Conservation (phyloP, 2,888 invertebrate genomes). For the Eristalis arbustorum region DNA sequence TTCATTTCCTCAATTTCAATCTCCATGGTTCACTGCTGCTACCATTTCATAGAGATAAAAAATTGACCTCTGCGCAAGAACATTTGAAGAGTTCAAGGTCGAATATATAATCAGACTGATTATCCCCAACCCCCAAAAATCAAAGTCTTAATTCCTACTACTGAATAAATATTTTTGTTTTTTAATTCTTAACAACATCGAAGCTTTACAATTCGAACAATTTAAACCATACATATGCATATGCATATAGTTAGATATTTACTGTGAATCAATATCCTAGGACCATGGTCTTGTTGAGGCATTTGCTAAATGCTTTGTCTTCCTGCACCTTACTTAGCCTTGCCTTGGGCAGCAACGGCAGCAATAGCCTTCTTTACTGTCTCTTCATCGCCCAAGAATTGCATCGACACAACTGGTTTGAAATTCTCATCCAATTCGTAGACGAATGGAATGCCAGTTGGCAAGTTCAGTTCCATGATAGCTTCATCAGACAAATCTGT, state of each 20-base stretch:
- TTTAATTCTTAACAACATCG: constrained; percentile 41
- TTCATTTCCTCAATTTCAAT: neutral
- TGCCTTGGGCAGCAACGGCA: constrained; percentile 90
- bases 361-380: constrained; percentile 90
- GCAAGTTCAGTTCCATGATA: constrained; percentile 89
- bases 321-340: constrained; percentile 83
- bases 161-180: constrained; percentile 52
- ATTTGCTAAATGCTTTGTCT: constrained; percentile 52
- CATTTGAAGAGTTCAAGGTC: neutral
- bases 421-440: constrained; percentile 89
- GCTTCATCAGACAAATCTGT: constrained; percentile 87
- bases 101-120: neutral
- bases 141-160: constrained; percentile 4
- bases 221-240: constrained; percentile 14
- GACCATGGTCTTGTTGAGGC: constrained; percentile 21
- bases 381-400: constrained; percentile 90
- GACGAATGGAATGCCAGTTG: constrained; percentile 91
- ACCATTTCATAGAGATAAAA: neutral
- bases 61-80: neutral
- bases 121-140: neutral
- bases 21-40: neutral
- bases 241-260: neutral
- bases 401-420: constrained; percentile 88
- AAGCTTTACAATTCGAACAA: constrained; percentile 49
- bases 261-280: constrained; percentile 6